phyloP scores from a whole-genome alignment of 2,888 invertebrate species.

The Trichopria drosophilae region DNA sequence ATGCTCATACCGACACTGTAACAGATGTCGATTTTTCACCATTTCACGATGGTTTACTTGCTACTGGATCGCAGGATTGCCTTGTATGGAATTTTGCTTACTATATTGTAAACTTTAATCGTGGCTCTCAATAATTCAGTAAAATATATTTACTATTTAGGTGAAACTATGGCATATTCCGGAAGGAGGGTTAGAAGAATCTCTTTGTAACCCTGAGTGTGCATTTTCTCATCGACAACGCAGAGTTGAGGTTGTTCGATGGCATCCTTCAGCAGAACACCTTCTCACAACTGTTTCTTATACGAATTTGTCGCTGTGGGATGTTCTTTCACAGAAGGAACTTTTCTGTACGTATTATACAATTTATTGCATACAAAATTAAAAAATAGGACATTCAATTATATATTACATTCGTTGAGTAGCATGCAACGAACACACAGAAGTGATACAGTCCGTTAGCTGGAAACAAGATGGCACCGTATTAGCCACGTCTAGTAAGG shows the following conservation, averaged over 20 bases:
- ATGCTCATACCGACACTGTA: constrained; percentile 87
- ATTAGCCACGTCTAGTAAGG: constrained; percentile 87
- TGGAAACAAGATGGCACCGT: constrained; percentile 87
- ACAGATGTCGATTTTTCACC: constrained; percentile 96
- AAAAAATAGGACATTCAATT: background rate
- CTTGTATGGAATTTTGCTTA: constrained; percentile 64
- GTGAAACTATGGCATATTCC: constrained; percentile 91
- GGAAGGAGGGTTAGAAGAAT: constrained; percentile 75
- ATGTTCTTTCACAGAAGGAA: constrained; percentile 81
- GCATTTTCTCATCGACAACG: constrained; percentile 81
- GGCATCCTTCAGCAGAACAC: constrained; percentile 89
- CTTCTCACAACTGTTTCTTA: constrained; percentile 85
- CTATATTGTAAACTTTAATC: background rate
- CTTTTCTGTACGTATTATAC: constrained; percentile 67
- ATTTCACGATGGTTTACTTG: constrained; percentile 88
- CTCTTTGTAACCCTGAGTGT: constrained; percentile 76
- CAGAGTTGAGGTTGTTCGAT: constrained; percentile 85
- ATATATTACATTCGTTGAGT: constrained; percentile 8
- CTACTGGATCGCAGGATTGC: constrained; percentile 88
- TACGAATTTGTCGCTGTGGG: constrained; percentile 82
- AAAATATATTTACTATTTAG: constrained; percentile 55
- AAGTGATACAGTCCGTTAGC: constrained; percentile 85
- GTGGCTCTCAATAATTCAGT: background rate
- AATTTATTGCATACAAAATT: constrained; percentile 11
- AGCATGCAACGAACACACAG: constrained; percentile 77